A percentile compares a stretch with the other conserved stretches of the same genome.
These are phyloP conservation scores for Eristalis pertinax DNA, from an alignment of 2,888 invertebrate genomes.

Conservation along the genomic window DNA sequence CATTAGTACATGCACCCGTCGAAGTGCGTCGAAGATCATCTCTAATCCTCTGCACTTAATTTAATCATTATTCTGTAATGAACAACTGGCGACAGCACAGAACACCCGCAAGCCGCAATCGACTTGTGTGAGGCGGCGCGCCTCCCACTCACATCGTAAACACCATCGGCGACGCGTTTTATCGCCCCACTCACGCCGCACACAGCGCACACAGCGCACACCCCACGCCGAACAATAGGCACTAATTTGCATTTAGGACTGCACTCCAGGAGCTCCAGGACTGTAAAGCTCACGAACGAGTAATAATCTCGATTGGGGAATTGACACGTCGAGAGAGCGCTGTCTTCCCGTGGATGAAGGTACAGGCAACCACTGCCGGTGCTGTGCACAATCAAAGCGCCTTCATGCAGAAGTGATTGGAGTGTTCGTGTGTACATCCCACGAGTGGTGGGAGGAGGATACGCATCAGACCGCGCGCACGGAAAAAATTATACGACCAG, in stretches of 20 bases:
- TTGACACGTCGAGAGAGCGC: constrained; percentile 2
- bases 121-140: neutral
- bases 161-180: constrained; percentile 17
- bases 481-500: constrained; percentile 9
- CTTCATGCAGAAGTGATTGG: constrained; percentile 54
- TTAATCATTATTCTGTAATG: constrained; percentile 58
- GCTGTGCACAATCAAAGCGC: constrained; percentile 35
- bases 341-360: constrained; percentile 1
- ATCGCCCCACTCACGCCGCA: constrained; percentile 22
- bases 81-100: constrained; percentile 19
- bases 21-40: constrained; percentile 33
- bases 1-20: constrained; percentile 11
- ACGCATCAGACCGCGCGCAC: constrained; percentile 1
- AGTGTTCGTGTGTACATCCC: constrained; percentile 14
- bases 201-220: too few species aligned
- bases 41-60: constrained; percentile 54
- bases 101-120: neutral
- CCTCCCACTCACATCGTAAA: neutral
- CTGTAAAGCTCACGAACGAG: constrained; percentile 53
- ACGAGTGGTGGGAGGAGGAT: neutral
- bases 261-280: constrained; percentile 43
- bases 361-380: neutral
- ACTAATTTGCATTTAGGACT: constrained; percentile 66
- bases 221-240: constrained; percentile 42
- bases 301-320: constrained; percentile 53